Conservation (phyloP, 2,888 invertebrate species). For the Cyrtodaria siliqua region DNA sequence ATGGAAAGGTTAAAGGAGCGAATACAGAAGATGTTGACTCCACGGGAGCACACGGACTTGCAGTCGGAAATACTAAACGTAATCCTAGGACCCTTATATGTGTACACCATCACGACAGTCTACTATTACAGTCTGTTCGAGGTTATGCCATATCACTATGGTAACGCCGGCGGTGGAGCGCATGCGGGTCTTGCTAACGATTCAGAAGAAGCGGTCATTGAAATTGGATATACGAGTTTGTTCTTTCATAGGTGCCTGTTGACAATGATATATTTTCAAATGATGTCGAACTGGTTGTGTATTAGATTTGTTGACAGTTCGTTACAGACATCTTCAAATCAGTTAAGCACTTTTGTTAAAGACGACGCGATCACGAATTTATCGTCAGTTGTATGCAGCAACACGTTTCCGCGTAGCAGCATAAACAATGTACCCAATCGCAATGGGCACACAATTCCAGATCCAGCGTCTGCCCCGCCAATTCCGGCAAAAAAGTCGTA, state of each 20-base stretch:
- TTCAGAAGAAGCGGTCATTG: too few relatives aligned
- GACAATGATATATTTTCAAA: constrained; percentile 58
- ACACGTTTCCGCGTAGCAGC: neutral
- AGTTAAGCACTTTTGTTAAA: neutral
- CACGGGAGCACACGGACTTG: constrained; percentile 43
- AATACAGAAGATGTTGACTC: constrained; percentile 5
- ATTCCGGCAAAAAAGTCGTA: constrained; percentile 72
- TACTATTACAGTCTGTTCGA: constrained; percentile 25
- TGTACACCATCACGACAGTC: constrained; percentile 45
- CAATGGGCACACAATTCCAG: constrained; percentile 2
- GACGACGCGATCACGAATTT: neutral
- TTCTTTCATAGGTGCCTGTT: constrained; percentile 20
- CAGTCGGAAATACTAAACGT: constrained; percentile 49
- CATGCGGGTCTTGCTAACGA: too few relatives aligned
- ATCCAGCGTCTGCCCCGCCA: constrained; percentile 19
- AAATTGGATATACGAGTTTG: neutral
- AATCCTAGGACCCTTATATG: constrained; percentile 48
- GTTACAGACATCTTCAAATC: constrained; percentile 1
- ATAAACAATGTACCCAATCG: neutral
- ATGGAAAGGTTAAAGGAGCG: neutral
- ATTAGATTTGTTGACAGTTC: constrained; percentile 69
- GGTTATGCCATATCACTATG: constrained; percentile 36
- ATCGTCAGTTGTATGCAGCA: neutral
- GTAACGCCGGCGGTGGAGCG: too few relatives aligned
- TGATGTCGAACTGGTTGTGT: constrained; percentile 80